Evolutionary conservation across 2,888 invertebrate genomes (phyloP).

Genomic region (Andricus curvator): DNA sequence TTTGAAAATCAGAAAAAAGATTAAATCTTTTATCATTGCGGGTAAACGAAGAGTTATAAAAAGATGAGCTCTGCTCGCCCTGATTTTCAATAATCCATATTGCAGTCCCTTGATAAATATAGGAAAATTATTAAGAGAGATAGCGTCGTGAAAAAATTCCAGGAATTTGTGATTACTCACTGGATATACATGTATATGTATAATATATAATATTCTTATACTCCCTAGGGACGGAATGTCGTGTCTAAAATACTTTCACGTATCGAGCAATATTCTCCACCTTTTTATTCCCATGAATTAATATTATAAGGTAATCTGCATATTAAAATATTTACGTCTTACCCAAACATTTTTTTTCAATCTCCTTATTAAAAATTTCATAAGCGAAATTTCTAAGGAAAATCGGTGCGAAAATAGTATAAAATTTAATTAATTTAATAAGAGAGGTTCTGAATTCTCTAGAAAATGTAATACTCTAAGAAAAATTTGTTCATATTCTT

Average conservation of each 20-base stretch:
- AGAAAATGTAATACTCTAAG: not conserved
- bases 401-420: not conserved
- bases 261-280: slow-evolving; percentile 3
- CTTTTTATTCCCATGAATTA: not conserved
- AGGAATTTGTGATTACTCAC: slow-evolving; percentile 6
- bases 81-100: slow-evolving; percentile 1
- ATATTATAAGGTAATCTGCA: not conserved
- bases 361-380: not conserved
- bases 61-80: not conserved
- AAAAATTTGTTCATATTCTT: not conserved
- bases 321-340: not conserved
- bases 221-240: not conserved
- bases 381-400: not conserved
- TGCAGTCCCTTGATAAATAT: not conserved
- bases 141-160: not conserved
- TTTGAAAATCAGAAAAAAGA: too few relatives aligned
- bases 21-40: too few relatives aligned
- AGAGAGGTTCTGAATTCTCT: not conserved
- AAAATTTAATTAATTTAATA: not conserved
- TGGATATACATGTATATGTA: not conserved
- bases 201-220: not conserved
- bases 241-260: not conserved
- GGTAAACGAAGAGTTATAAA: too few relatives aligned
- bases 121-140: not conserved
- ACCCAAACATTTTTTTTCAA: not conserved